Evolutionary conservation across 53 echinoderm and acorn worm species (phyloP), one percentile per base, ranked within the genome.

Genomic region (Holothuria leucospilota): DNA sequence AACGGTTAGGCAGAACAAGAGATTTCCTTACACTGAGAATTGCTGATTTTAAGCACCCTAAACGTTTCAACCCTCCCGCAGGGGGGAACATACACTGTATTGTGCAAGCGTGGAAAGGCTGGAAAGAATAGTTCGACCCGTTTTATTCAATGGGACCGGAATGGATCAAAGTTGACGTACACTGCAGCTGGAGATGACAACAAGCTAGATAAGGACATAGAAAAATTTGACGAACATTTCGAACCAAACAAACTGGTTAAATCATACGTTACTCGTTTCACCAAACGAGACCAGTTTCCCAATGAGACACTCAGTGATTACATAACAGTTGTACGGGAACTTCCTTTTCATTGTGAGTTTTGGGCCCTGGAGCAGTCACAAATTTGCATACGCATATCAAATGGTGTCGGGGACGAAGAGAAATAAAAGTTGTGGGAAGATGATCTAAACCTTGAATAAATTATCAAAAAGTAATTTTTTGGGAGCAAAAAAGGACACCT

Each of bases 161-260:
- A 29, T 53, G 53, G 78, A 78, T 51, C 25, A 78, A 78, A 56
- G 25, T 71, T 71, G 3, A 71, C 71, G 13, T 14, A 71, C 34
- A 39, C 39, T 21, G 39, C 34, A 20, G 49, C 9, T 49, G 49
- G 49, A 49, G 49, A 49, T 49, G 8, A 49, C 49, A 49, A 52
- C 30, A 85, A 71, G n/a, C 30, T 84, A 18, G 25, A 84, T 34
- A 39, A 28, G 41, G 29, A 67, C 14, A 40, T 84, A 39, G 34
- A 51, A 29, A 85, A 71, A 39, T 71, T 85, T 53, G 85, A 85
- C 39, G 20, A 71, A 30, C 71, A 85, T 56, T 85, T 85, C 34
- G 71, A 85, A 71, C 85, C 72, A 51, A 71, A 85, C 11, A 71
- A 85, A 29, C 85, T 85, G 27, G 29, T 85, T 39, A 71, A 85